Percentiles rank a stretch among this genome's conserved stretches.
These are phyloP conservation scores for Gymnobelideus leadbeateri DNA, from an alignment of 2,113 vertebrate species.

Conservation along the genomic window DNA sequence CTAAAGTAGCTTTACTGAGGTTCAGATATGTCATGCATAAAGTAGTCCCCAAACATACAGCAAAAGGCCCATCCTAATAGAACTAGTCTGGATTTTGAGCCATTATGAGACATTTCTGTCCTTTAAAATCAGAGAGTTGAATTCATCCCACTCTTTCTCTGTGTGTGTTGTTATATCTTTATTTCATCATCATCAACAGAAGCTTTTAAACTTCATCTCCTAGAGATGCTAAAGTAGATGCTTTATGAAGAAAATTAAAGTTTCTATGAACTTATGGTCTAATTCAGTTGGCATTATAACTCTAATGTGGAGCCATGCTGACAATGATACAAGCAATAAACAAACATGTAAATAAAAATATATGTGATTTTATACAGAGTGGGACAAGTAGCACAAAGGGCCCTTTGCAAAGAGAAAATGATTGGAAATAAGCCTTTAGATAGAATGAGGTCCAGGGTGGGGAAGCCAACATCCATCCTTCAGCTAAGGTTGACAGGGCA, in stretches of 20 bases:
- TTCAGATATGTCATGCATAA: neutral
- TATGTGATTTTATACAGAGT: neutral
- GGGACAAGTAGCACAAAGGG: neutral
- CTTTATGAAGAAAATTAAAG: neutral
- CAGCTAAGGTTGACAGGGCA: neutral
- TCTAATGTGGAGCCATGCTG: neutral
- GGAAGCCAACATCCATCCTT: neutral
- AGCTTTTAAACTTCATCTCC: neutral
- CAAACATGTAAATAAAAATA: neutral
- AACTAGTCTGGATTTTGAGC: neutral
- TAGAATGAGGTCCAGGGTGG: neutral
- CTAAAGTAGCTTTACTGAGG: neutral
- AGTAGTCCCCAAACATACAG: neutral
- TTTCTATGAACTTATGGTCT: neutral
- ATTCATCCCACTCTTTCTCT: neutral
- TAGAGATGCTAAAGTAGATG: neutral
- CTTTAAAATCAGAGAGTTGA: neutral
- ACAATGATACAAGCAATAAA: neutral
- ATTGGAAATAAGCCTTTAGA: neutral
- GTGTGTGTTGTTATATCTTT: neutral
- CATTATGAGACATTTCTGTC: neutral
- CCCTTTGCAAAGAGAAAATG: neutral
- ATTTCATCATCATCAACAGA: neutral
- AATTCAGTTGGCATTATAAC: neutral
- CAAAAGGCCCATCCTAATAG: neutral